These are phyloP conservation scores for Cryptocheilus praepositus DNA, from an alignment of 2,888 invertebrate species.

Conservation along the genomic window DNA sequence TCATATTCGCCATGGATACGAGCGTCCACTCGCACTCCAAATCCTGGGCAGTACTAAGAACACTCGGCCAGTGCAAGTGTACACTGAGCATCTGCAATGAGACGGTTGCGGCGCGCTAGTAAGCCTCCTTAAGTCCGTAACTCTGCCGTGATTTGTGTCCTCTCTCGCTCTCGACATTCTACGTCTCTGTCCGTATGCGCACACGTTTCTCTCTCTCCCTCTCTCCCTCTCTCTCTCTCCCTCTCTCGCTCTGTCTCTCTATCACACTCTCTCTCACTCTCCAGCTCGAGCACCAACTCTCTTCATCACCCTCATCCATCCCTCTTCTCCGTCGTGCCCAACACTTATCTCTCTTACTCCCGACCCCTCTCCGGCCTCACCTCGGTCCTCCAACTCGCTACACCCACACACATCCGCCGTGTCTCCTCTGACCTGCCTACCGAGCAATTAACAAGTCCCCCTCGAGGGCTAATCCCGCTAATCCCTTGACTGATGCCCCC, in stretches of 20 bases:
- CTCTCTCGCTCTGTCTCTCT: not conserved
- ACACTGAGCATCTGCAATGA: constrained; percentile 40
- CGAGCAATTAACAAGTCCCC: constrained; percentile 75
- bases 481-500: constrained; percentile 74
- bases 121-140: constrained; percentile 74
- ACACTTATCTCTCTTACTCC: constrained; percentile 16
- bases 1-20: too few species aligned
- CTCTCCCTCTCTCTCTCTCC: too few species aligned
- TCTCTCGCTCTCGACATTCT: constrained; percentile 19
- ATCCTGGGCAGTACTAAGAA: not conserved
- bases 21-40: not conserved
- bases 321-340: constrained; percentile 16
- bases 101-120: constrained; percentile 49
- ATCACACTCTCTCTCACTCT: too few species aligned
- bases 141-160: constrained; percentile 72
- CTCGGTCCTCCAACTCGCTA: constrained; percentile 23
- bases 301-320: constrained; percentile 14
- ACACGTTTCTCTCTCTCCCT: constrained; percentile 12
- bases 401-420: constrained; percentile 36
- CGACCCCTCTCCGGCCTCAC: constrained; percentile 14
- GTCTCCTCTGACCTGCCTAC: constrained; percentile 57
- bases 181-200: constrained; percentile 26
- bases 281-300: constrained; percentile 13
- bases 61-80: constrained; percentile 11
- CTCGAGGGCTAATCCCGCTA: constrained; percentile 73